phyloP scores from a whole-genome alignment of 2,113 vertebrate genomes.

The Corvus hawaiiensis region DNA sequence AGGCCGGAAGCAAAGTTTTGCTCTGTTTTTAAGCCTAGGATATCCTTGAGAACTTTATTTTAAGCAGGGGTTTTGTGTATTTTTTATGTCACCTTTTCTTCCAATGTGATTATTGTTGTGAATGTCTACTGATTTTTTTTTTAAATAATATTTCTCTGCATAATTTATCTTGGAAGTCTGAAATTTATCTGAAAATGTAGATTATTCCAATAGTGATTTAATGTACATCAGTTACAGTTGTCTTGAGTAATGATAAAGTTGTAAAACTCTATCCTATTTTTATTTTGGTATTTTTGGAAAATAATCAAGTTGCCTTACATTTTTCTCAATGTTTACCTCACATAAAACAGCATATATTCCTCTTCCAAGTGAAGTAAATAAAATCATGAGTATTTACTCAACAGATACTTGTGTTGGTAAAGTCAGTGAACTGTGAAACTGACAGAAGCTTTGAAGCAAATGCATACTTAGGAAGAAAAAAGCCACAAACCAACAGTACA shows the following conservation, averaged over 20 bases:
- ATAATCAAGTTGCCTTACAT: neutral
- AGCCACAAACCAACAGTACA: neutral
- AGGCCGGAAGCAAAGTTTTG: neutral
- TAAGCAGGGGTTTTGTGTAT: neutral
- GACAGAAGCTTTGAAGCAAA: neutral
- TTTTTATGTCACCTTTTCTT: neutral
- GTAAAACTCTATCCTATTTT: neutral
- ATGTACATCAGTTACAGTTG: neutral
- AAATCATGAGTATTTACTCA: neutral
- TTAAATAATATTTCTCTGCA: neutral
- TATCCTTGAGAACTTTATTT: neutral
- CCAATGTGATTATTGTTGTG: neutral
- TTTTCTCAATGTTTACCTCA: neutral
- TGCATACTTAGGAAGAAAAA: neutral
- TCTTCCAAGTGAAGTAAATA: neutral
- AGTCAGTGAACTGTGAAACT: neutral
- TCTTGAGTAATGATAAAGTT: neutral
- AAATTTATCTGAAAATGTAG: neutral
- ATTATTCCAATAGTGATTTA: neutral
- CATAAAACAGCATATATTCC: neutral
- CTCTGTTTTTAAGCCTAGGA: neutral
- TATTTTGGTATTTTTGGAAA: neutral
- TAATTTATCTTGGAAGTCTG: neutral
- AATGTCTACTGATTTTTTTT: neutral
- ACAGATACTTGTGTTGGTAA: neutral